Evolutionary conservation across 2,113 vertebrate genomes (phyloP), one percentile per base, ranked within the genome.

Genomic region (Platichthys stellatus): DNA sequence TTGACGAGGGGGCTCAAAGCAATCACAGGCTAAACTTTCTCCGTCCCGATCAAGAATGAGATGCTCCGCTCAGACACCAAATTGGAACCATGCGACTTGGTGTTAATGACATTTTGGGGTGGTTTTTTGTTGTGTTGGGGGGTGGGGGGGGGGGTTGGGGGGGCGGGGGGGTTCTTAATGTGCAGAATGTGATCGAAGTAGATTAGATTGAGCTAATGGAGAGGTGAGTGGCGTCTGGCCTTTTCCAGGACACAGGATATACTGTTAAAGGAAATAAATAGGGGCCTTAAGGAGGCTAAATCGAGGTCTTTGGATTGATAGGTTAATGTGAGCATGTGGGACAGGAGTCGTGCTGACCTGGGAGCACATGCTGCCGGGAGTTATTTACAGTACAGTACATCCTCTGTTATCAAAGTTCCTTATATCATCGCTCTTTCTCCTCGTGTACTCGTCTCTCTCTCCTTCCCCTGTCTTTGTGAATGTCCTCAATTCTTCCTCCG

Each of bases 101-200:
- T 45, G 68, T 74, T 49, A 91, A 90, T 84, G 45, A 24, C 74
- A 86, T 86, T n/a, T n/a, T n/a, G n/a, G n/a, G n/a, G n/a, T n/a
- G n/a, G n/a, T n/a, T n/a, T n/a, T n/a, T n/a, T n/a, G n/a, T n/a
- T n/a, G n/a, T n/a, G n/a, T n/a, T n/a, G n/a, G n/a, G n/a, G n/a
- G n/a, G n/a, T n/a, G n/a, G n/a, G n/a, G n/a, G n/a, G n/a, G n/a
- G n/a, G n/a, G n/a, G n/a, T n/a, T n/a, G n/a, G n/a, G n/a, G n/a
- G n/a, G n/a, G n/a, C n/a, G n/a, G 26, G 4, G 26, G 15, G 21
- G 7, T 38, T 28, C 54, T 38, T 86, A 83, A 86, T 75, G 49
- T 8, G 12, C 31, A 35, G 61, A 89, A 83, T 80, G 77, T 62
- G 82, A 75, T 54, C 80, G 78, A 70, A 54, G 65, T 26, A 23